Evolutionary conservation across 2,113 vertebrate species (phyloP).

Genomic region (Loxodonta africana): DNA sequence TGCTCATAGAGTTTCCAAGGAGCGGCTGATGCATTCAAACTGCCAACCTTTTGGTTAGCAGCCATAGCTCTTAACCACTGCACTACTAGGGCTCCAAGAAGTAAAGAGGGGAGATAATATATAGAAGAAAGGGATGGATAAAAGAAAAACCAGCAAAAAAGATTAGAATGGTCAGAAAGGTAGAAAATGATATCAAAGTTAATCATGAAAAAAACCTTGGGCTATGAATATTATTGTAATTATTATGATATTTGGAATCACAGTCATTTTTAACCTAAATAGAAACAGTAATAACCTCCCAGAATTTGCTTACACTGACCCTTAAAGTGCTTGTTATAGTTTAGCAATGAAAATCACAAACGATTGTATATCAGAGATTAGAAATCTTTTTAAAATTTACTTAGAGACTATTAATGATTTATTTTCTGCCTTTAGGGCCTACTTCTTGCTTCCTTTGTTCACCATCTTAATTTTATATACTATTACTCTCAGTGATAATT

Average conservation of each 20-base stretch:
- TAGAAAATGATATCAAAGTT: conserved; percentile 55
- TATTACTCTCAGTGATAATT: neutral
- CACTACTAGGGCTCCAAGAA: neutral
- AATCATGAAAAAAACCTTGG: conserved; percentile 7
- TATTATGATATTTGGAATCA: neutral
- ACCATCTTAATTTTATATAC: neutral
- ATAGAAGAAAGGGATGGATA: neutral
- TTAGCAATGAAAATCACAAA: neutral
- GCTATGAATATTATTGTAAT: neutral
- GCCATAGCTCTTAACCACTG: too few species aligned
- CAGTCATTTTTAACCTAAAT: neutral
- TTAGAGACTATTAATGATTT: neutral
- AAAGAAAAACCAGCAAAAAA: neutral
- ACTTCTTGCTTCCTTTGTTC: neutral
- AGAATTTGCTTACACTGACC: neutral
- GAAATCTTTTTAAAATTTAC: neutral
- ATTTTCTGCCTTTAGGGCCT: neutral
- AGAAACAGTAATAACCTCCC: conserved; percentile 1
- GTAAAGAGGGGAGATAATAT: neutral
- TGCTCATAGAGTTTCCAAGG: too few species aligned
- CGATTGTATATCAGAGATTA: neutral
- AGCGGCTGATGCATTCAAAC: too few species aligned
- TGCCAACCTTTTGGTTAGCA: too few species aligned
- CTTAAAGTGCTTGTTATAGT: neutral
- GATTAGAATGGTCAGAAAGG: neutral